Conservation (phyloP, 2,888 invertebrate species). For the Patella depressa region DNA sequence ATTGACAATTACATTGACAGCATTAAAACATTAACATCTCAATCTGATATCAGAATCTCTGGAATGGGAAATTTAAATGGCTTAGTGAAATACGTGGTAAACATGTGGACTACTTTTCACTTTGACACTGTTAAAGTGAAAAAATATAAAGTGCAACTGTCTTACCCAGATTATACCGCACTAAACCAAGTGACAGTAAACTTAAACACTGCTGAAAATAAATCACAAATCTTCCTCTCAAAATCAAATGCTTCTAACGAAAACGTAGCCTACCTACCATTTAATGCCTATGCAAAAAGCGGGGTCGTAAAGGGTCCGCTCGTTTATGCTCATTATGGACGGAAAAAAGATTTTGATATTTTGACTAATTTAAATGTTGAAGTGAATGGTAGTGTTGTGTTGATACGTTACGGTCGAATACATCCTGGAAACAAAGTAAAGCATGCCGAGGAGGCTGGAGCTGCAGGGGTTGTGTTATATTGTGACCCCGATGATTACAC, state of each 20-base stretch:
- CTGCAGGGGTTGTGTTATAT: slow-evolving; percentile 65
- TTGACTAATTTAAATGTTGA: slow-evolving; percentile 58
- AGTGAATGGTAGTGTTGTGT: slow-evolving; percentile 70
- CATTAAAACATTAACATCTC: slow-evolving; percentile 43
- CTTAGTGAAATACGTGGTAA: slow-evolving; percentile 50
- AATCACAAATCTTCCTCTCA: slow-evolving; percentile 49
- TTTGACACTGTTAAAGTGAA: slow-evolving; percentile 55
- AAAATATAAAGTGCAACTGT: slow-evolving; percentile 57
- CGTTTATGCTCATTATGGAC: slow-evolving; percentile 72
- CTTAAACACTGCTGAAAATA: slow-evolving; percentile 36
- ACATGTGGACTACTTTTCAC: slow-evolving; percentile 54
- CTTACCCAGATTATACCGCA: slow-evolving; percentile 55
- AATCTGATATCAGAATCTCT: slow-evolving; percentile 47
- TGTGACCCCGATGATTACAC: slow-evolving; percentile 65
- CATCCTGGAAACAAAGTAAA: slow-evolving; percentile 71
- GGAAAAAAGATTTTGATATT: slow-evolving; percentile 68
- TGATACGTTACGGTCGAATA: slow-evolving; percentile 73
- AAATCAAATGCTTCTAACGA: slow-evolving; percentile 52
- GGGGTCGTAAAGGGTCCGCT: slow-evolving; percentile 62
- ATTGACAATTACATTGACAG: slow-evolving; percentile 57
- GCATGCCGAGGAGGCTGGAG: slow-evolving; percentile 59
- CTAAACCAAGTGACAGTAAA: slow-evolving; percentile 50
- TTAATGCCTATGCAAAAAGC: slow-evolving; percentile 57
- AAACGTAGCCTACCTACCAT: slow-evolving; percentile 49
- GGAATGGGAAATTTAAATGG: slow-evolving; percentile 56